Evolutionary conservation across 2,113 vertebrate genomes (phyloP).

Genomic region (Ahaetulla prasina): DNA sequence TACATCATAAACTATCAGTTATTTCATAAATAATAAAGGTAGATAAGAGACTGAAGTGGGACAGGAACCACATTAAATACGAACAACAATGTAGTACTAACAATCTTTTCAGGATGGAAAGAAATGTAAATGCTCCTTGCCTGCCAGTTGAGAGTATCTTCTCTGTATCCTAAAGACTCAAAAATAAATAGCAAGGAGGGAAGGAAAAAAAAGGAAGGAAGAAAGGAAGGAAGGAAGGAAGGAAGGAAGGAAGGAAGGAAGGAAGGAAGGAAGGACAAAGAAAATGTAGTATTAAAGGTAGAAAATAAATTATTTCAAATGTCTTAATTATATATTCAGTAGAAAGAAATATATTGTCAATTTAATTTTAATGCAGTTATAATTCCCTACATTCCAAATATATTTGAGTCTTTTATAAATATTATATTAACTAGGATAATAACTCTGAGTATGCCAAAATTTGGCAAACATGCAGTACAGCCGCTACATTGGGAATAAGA

Average conservation of each 20-base stretch:
- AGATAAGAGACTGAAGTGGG: neutral
- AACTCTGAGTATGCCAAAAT: constrained; percentile 22
- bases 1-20: neutral
- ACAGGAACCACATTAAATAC: neutral
- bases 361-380: neutral
- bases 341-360: neutral
- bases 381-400: constrained; percentile 5
- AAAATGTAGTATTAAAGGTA: neutral
- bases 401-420: constrained; percentile 28
- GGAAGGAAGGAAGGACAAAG: neutral
- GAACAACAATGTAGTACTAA: neutral
- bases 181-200: neutral
- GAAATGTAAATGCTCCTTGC: neutral
- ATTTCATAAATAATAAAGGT: neutral
- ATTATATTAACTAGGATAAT: constrained; percentile 30
- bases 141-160: neutral
- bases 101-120: neutral
- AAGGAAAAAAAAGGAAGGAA: neutral
- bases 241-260: neutral
- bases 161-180: neutral
- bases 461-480: constrained; percentile 33
- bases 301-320: neutral
- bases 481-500: constrained; percentile 48
- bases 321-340: neutral
- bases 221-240: neutral